A percentile compares a stretch with the other conserved stretches of the same genome.
These are phyloP conservation scores for Zosterops lateralis DNA, from an alignment of 2,113 vertebrate species.

Conservation along the genomic window DNA sequence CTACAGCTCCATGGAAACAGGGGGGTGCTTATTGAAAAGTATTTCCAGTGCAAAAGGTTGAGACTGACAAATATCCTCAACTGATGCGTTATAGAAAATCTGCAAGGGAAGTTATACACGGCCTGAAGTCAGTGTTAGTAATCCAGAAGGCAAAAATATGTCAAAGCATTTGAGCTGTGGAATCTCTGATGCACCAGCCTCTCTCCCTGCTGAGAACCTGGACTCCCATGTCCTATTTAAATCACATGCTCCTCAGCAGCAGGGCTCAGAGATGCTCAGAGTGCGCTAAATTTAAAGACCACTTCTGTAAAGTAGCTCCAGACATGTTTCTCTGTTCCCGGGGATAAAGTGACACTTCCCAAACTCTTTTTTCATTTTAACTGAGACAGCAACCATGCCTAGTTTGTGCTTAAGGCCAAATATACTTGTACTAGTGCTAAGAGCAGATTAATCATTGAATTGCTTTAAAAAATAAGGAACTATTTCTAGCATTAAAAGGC, in stretches of 20 bases:
- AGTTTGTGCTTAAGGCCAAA: background rate
- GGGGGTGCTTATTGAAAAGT: background rate
- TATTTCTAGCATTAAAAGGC: background rate
- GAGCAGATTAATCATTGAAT: background rate
- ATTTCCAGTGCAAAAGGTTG: background rate
- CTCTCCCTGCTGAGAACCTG: background rate
- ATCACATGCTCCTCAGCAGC: background rate
- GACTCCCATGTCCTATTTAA: background rate
- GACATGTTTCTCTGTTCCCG: background rate
- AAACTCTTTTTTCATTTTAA: background rate
- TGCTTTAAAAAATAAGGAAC: background rate
- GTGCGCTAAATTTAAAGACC: background rate
- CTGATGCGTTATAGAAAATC: background rate
- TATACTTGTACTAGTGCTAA: background rate
- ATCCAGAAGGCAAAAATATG: background rate
- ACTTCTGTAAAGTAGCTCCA: background rate
- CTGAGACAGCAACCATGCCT: accelerated
- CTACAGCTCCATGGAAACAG: background rate
- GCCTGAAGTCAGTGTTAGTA: background rate
- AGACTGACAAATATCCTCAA: background rate
- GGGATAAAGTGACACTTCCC: background rate
- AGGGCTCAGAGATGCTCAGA: background rate
- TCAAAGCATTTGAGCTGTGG: background rate
- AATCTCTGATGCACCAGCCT: background rate
- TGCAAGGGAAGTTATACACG: background rate